phyloP scores from a whole-genome alignment of 2,113 vertebrate species.

The Agelaius phoeniceus region DNA sequence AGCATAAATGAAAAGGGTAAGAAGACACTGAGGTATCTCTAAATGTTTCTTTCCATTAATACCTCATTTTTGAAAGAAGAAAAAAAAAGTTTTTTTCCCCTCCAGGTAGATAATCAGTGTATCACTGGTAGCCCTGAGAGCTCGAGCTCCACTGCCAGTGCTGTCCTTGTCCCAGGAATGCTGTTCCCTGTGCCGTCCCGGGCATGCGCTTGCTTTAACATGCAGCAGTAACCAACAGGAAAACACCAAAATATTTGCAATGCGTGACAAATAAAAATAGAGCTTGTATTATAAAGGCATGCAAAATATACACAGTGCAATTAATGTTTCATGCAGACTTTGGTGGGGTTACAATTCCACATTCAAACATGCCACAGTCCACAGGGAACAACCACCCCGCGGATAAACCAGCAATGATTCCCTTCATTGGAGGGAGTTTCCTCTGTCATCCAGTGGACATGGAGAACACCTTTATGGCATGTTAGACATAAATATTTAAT shows the following conservation, averaged over 20 bases:
- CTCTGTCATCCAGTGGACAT: neutral
- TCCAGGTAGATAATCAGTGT: neutral
- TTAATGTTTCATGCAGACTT: constrained; percentile 75
- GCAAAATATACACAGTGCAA: constrained; percentile 74
- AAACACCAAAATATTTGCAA: constrained; percentile 19
- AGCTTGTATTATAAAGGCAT: constrained; percentile 66
- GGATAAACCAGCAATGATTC: neutral
- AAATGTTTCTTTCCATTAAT: neutral
- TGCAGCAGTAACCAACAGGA: constrained; percentile 55
- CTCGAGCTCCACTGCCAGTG: neutral
- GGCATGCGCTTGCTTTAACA: constrained; percentile 71
- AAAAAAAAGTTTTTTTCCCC: neutral
- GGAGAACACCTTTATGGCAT: neutral
- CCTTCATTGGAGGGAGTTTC: neutral
- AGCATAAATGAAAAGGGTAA: neutral
- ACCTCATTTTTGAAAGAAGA: neutral
- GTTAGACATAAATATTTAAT: neutral
- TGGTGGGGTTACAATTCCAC: constrained; percentile 68
- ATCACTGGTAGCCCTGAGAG: neutral
- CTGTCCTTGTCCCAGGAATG: neutral
- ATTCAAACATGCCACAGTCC: constrained; percentile 59
- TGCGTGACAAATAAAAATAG: constrained; percentile 46
- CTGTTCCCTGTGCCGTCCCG: neutral
- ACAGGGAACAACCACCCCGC: neutral
- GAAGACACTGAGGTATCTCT: neutral